A percentile compares a stretch with the other conserved stretches of the same genome.
Evolutionary conservation across 2,888 invertebrate genomes (phyloP).

Genomic region (Plusia festucae): DNA sequence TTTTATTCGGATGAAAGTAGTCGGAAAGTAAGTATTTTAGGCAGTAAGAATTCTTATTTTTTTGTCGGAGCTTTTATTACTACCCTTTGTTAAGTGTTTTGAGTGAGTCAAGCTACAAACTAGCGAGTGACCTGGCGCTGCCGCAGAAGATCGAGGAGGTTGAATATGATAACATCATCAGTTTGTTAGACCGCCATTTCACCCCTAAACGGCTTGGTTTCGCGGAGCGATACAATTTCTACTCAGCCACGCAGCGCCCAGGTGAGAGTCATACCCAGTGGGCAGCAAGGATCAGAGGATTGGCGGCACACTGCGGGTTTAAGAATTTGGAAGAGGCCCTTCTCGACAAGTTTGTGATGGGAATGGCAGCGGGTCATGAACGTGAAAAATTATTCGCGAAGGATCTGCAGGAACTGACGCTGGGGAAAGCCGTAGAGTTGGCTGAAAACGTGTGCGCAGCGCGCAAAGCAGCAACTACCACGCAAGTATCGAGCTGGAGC

Average conservation of each 20-base stretch:
- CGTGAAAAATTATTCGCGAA: constrained; percentile 46
- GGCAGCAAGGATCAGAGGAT: constrained; percentile 6
- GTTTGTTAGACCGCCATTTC: not conserved
- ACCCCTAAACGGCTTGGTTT: not conserved
- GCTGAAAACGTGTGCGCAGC: constrained; percentile 37
- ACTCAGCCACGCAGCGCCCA: not conserved
- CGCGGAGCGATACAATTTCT: not conserved
- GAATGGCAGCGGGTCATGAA: constrained; percentile 42
- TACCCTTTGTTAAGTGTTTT: too few species aligned
- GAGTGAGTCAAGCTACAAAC: constrained; percentile 38
- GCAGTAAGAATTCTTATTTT: too few species aligned
- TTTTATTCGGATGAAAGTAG: too few species aligned
- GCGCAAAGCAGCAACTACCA: not conserved
- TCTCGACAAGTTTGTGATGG: constrained; percentile 8
- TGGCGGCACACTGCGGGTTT: not conserved
- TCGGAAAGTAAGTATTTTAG: too few species aligned
- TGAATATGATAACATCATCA: constrained; percentile 24
- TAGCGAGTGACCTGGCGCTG: constrained; percentile 41
- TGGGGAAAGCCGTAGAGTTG: constrained; percentile 45
- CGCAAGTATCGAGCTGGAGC: too few species aligned
- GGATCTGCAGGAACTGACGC: constrained; percentile 31
- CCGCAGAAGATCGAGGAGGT: constrained; percentile 38
- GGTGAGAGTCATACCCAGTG: constrained; percentile 5
- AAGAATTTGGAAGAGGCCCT: too few species aligned
- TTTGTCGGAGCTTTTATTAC: too few species aligned